A percentile compares a stretch with the other conserved stretches of the same genome.
phyloP scores from a whole-genome alignment of 1,140 invertebrate species.

The Tetramorium parvispinum region DNA sequence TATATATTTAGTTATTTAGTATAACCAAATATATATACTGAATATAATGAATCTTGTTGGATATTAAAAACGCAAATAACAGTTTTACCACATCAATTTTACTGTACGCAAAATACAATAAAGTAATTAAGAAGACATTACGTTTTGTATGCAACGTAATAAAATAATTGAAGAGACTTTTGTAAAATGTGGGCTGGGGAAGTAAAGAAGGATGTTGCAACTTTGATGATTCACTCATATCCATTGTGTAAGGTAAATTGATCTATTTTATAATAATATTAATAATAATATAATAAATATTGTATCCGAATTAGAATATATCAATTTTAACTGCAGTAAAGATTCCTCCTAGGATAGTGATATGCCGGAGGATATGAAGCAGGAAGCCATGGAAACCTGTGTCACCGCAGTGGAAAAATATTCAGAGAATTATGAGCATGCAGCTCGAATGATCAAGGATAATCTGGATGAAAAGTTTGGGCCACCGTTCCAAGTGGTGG shows the following conservation, averaged over 20 bases:
- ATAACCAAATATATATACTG: constrained; percentile 16
- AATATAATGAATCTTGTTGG: background rate
- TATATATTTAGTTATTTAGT: background rate
- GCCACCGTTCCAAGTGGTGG: constrained; percentile 95
- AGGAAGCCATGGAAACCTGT: constrained; percentile 95
- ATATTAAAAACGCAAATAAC: constrained; percentile 9
- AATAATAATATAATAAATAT: no score
- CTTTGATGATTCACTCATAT: constrained; percentile 82
- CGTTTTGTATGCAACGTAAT: background rate
- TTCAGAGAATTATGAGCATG: constrained; percentile 90
- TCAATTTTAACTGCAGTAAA: background rate
- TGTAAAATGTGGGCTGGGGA: constrained; percentile 78
- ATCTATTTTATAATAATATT: background rate
- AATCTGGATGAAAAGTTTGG: constrained; percentile 98
- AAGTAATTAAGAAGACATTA: no score
- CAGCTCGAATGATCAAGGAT: constrained; percentile 96
- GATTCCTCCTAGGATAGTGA: constrained; percentile 89
- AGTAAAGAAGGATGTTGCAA: constrained; percentile 81
- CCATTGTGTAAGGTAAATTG: constrained; percentile 80
- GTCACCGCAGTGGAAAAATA: constrained; percentile 97
- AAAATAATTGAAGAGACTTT: background rate
- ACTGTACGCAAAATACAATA: no score
- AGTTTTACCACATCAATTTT: background rate
- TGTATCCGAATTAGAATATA: background rate
- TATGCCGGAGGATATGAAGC: constrained; percentile 96